Evolutionary conservation across 2,113 vertebrate species (phyloP).

Genomic region (Chroicocephalus ridibundus): DNA sequence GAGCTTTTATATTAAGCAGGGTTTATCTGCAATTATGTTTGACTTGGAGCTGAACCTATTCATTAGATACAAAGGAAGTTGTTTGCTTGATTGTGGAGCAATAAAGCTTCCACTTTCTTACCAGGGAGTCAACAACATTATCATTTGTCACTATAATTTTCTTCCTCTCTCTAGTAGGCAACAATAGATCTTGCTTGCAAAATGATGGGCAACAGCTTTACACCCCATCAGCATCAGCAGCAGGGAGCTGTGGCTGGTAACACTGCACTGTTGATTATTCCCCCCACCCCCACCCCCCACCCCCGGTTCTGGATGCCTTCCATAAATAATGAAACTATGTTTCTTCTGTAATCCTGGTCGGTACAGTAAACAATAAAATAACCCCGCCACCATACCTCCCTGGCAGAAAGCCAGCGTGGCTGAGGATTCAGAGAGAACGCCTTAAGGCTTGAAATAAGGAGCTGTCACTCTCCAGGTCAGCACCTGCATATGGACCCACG

Average conservation of each 20-base stretch:
- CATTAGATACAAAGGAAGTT: conserved; percentile 26
- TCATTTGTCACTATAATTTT: conserved; percentile 37
- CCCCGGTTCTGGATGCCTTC: not conserved
- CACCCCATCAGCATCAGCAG: not conserved
- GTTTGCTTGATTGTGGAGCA: conserved; percentile 21
- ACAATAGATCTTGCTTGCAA: not conserved
- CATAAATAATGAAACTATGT: not conserved
- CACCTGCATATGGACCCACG: not conserved
- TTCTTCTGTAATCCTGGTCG: not conserved
- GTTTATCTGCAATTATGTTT: conserved; percentile 7
- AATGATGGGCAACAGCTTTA: conserved; percentile 9
- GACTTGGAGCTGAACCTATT: conserved; percentile 30
- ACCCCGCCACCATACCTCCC: not conserved
- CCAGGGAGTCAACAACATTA: conserved; percentile 24
- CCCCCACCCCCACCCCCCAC: too few species aligned
- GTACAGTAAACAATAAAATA: not conserved
- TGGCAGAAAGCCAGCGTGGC: not conserved
- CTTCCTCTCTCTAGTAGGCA: not conserved
- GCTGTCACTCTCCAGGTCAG: not conserved
- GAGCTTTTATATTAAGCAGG: not conserved
- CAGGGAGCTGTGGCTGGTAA: not conserved
- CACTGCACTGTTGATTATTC: not conserved
- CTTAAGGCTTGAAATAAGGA: conserved; percentile 13
- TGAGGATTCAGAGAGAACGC: not conserved
- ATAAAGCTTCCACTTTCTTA: conserved; percentile 16